Evolutionary conservation across 1,140 invertebrate species (phyloP).

Genomic region (Drosophila kurseongensis): DNA sequence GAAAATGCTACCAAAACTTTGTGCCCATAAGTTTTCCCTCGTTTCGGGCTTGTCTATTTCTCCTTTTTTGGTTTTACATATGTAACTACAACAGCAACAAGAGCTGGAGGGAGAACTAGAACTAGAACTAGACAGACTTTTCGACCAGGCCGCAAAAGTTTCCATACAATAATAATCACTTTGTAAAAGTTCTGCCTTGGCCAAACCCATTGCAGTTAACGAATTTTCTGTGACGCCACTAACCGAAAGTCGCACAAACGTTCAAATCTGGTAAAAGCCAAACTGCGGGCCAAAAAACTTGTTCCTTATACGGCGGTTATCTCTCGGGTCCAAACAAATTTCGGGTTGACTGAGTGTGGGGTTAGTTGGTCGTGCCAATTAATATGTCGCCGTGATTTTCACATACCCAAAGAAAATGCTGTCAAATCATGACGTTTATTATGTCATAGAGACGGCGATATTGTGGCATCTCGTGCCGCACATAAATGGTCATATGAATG

Average conservation of each 20-base stretch:
- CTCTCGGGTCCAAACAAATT: constrained; percentile 18
- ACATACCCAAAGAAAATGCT: constrained; percentile 30
- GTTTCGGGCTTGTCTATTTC: constrained; percentile 31
- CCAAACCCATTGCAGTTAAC: constrained; percentile 71
- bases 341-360: background rate
- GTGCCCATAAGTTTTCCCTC: constrained; percentile 62
- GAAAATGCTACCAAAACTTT: constrained; percentile 63
- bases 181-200: constrained; percentile 74
- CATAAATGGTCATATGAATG: constrained; percentile 72
- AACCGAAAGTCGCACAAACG: constrained; percentile 36
- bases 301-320: constrained; percentile 35
- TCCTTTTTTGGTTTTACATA: constrained; percentile 53
- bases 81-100: constrained; percentile 27
- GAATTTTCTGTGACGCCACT: constrained; percentile 66
- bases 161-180: constrained; percentile 81
- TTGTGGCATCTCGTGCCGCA: constrained; percentile 28
- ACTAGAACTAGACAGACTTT: constrained; percentile 35
- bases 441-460: constrained; percentile 47
- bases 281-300: constrained; percentile 49
- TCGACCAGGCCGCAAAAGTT: constrained; percentile 61
- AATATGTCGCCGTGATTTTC: constrained; percentile 56
- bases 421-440: constrained; percentile 71
- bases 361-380: constrained; percentile 39
- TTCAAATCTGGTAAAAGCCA: constrained; percentile 50
- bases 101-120: background rate